A percentile compares a stretch with the other conserved stretches of the same genome.
phyloP scores from a whole-genome alignment of 2,888 invertebrate genomes.

The Trichogramma evanescens region DNA sequence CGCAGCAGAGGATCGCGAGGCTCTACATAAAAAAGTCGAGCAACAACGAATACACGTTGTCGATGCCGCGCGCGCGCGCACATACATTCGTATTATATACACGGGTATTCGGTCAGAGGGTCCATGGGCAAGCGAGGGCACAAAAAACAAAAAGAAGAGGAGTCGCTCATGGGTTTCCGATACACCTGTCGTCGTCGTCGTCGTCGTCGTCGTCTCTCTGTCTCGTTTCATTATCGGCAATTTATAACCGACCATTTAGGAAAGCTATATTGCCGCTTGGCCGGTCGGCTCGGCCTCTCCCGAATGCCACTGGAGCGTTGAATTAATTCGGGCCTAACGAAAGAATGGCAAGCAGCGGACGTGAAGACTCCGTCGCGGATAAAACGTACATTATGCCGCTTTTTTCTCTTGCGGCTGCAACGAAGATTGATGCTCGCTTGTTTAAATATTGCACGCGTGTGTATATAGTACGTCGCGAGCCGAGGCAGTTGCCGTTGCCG shows the following conservation, averaged over 20 bases:
- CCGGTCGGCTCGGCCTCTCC: conserved; percentile 1
- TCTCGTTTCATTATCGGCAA: conserved; percentile 20
- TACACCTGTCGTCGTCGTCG: too few relatives aligned
- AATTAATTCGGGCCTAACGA: conserved; percentile 23
- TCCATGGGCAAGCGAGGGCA: neutral
- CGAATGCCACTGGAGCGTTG: conserved; percentile 13
- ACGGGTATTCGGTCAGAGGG: neutral
- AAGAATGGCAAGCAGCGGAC: conserved; percentile 15
- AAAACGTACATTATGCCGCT: conserved; percentile 27
- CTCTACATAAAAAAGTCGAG: neutral
- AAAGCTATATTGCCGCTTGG: conserved; percentile 1
- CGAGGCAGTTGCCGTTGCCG: neutral
- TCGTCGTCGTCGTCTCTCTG: neutral
- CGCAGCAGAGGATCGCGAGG: neutral
- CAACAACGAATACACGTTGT: too few relatives aligned
- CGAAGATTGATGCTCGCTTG: conserved; percentile 27
- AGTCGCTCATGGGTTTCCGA: neutral
- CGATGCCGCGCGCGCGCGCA: neutral
- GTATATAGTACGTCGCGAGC: too few relatives aligned
- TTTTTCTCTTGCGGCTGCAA: conserved; percentile 23
- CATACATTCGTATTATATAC: neutral
- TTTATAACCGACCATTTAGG: conserved; percentile 29
- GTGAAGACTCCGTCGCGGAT: conserved; percentile 16
- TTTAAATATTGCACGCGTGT: too few relatives aligned
- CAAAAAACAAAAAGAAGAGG: neutral